These are phyloP conservation scores for Escarpia spicata DNA, from an alignment of 2,888 invertebrate species.

Conservation along the genomic window DNA sequence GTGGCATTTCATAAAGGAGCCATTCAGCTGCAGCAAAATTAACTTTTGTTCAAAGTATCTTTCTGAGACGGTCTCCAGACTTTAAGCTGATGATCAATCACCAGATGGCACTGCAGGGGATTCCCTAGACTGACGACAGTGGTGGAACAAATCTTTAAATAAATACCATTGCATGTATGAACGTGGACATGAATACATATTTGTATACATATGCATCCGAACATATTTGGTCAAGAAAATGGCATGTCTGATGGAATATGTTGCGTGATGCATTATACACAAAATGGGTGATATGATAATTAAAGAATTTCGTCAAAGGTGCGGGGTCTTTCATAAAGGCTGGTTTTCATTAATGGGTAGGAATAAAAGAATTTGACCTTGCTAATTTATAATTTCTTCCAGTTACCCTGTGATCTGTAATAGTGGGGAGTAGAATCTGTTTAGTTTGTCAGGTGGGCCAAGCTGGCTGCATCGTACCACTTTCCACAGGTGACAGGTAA, in stretches of 20 bases:
- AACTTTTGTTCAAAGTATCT: neutral
- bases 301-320: neutral
- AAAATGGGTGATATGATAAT: neutral
- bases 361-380: neutral
- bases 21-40: neutral
- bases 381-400: neutral
- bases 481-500: neutral
- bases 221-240: neutral
- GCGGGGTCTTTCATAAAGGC: neutral
- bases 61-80: neutral
- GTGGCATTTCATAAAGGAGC: neutral
- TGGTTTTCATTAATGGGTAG: neutral
- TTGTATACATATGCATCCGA: neutral
- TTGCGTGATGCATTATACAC: neutral
- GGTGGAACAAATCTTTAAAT: slow-evolving; percentile 1
- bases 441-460: neutral
- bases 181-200: neutral
- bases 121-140: neutral
- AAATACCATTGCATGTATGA: neutral
- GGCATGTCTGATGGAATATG: neutral
- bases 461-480: neutral
- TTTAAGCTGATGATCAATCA: neutral
- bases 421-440: neutral
- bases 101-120: neutral
- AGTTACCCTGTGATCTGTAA: neutral